Conservation (phyloP, 1,140 invertebrate genomes). For the Holotrichia oblita region DNA sequence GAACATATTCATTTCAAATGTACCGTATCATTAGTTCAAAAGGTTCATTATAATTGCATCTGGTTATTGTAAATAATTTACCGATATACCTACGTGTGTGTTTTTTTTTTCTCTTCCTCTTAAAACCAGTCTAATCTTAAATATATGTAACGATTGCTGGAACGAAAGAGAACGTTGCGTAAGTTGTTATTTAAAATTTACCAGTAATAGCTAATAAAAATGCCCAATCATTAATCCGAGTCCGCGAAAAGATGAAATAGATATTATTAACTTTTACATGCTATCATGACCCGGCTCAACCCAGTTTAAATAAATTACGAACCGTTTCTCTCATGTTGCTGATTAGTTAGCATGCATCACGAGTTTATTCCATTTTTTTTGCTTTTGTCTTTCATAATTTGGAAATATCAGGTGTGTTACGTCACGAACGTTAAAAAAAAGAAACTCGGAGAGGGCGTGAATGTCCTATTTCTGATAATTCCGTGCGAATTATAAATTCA, state of each 20-base stretch:
- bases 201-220: constrained; percentile 24
- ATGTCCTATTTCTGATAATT: constrained; percentile 32
- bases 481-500: constrained; percentile 18
- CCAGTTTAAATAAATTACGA: constrained; percentile 22
- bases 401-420: constrained; percentile 34
- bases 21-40: neutral
- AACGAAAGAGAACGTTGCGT: neutral
- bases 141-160: neutral
- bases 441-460: constrained; percentile 22
- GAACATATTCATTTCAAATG: neutral
- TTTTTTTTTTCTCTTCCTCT: too few species aligned
- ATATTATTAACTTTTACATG: constrained; percentile 31
- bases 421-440: constrained; percentile 13
- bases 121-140: neutral
- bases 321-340: constrained; percentile 4
- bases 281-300: constrained; percentile 13
- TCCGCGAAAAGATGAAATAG: constrained; percentile 6
- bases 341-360: constrained; percentile 27
- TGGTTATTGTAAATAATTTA: neutral
- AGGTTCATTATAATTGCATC: constrained; percentile 5
- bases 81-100: neutral
- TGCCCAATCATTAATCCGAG: constrained; percentile 4
- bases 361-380: constrained; percentile 12
- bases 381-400: constrained; percentile 31
- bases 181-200: neutral